Evolutionary conservation across 2,888 invertebrate species (phyloP), one percentile per base, ranked within the genome.

Genomic region (Brenthis hecate): DNA sequence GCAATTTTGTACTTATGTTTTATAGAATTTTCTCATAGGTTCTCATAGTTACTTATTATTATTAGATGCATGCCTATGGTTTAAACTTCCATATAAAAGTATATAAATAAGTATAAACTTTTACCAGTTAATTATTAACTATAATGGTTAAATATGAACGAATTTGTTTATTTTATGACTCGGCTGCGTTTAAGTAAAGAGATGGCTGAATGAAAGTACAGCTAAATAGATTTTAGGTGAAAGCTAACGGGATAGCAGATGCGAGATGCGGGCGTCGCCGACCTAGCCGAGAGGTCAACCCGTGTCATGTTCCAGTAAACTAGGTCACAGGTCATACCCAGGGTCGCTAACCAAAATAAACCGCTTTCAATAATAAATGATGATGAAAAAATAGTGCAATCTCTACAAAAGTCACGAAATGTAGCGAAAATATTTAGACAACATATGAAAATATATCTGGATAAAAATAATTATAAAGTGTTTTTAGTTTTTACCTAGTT

Each of bases 201-300:
- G 28, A 50, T n/a, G 28, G 32, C 73, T 75, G 74, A 66, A 75
- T 73, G 73, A 68, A 67, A 68, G 71, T 74, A 74, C 71, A 71
- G 74, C 65, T 66, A 60, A 65, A 66, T 48, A 51, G 73, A 74
- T 72, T 72, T 73, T 68, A 69, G 70, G 66, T 66, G 64, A 74
- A 66, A 74, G 70, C 73, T 71, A 75, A 77, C 76, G 77, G 72
- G 74, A 66, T 69, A 74, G 74, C 74, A 71, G 76, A 75, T 77
- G 77, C 73, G 76, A 76, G 79, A 79, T 77, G 78, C 79, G 77
- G 76, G 75, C 75, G 75, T 70, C 77, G 77, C 74, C 74, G 89
- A 86, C 91, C 89, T 84, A 86, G 85, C 88, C 81, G 81, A 76
- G 87, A 82, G 91, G 91, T 91, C 91, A 88, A 82, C 84, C 65